Evolutionary conservation across 2,888 invertebrate genomes (phyloP).

Genomic region (Siphonodentalium dalli): DNA sequence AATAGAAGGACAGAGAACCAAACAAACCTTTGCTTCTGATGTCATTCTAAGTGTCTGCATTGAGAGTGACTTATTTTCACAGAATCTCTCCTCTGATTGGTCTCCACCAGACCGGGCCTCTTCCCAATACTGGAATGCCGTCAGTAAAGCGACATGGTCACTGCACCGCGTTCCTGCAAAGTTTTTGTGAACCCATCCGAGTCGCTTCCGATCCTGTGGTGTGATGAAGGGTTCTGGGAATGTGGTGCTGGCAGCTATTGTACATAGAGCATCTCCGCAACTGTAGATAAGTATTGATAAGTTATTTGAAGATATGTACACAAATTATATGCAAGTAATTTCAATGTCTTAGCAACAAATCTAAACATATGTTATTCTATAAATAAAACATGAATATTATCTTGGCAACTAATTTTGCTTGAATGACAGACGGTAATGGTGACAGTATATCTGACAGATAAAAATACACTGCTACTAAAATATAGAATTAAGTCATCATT

Average conservation of each 20-base stretch:
- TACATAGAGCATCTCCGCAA: conserved; percentile 88
- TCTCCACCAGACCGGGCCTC: conserved; percentile 69
- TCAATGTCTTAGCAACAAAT: no score
- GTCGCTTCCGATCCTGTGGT: conserved; percentile 70
- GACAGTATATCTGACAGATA: no score
- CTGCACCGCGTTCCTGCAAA: conserved; percentile 87
- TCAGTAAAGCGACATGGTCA: conserved; percentile 94
- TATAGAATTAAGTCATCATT: no score
- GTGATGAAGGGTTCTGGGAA: conserved; percentile 91
- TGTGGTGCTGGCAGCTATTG: conserved; percentile 94
- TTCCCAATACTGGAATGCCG: conserved; percentile 81
- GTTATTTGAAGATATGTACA: not conserved
- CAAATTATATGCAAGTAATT: not conserved
- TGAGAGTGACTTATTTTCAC: conserved; percentile 89
- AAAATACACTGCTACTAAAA: no score
- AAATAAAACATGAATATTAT: no score
- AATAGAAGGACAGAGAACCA: not conserved
- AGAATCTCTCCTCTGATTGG: conserved; percentile 80
- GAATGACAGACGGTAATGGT: no score
- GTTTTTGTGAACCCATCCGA: conserved; percentile 84
- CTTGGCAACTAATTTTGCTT: no score
- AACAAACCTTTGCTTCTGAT: conserved; percentile 76
- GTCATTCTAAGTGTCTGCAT: conserved; percentile 89
- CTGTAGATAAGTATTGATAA: conserved; percentile 65
- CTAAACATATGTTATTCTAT: no score